A percentile compares a stretch with the other conserved stretches of the same genome.
Evolutionary conservation across 2,797 vertebrate species (phyloP).

Genomic region (Xenentodon cancila): DNA sequence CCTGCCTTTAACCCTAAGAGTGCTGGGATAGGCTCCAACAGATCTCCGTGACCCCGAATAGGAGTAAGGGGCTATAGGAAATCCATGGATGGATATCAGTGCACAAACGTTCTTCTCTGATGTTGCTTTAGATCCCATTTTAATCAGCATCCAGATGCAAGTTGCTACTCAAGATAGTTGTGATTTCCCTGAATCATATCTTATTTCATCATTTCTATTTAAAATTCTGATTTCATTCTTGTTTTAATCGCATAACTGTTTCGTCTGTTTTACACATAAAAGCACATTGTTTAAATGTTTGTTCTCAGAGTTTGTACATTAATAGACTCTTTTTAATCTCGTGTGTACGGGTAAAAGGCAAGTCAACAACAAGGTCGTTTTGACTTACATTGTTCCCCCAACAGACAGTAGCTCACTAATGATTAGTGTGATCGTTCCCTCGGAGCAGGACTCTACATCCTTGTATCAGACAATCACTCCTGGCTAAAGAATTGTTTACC

Average conservation of each 20-base stretch:
- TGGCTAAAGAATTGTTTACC: constrained; percentile 5
- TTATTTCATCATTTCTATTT: neutral
- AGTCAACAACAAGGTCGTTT: constrained; percentile 62
- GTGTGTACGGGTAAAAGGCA: constrained; percentile 8
- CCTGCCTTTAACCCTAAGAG: too few relatives aligned
- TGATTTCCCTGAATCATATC: neutral
- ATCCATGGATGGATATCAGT: too few relatives aligned
- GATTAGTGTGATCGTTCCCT: constrained; percentile 43
- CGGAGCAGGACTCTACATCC: constrained; percentile 17
- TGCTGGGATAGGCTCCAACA: too few relatives aligned
- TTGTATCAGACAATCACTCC: constrained; percentile 17
- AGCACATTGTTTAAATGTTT: neutral
- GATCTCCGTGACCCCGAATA: too few relatives aligned
- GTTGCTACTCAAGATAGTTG: constrained; percentile 4
- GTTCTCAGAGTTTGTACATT: neutral
- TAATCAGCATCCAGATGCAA: neutral
- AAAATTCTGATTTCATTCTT: neutral
- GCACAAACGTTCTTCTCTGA: constrained; percentile 4
- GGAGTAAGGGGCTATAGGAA: too few relatives aligned
- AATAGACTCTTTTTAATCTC: constrained; percentile 6
- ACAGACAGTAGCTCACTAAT: constrained; percentile 39
- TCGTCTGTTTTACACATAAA: neutral
- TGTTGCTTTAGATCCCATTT: neutral
- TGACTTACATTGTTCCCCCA: constrained; percentile 42
- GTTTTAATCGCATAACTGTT: neutral